Conservation (phyloP, 2,888 invertebrate species). For the Campaea margaritaria region DNA sequence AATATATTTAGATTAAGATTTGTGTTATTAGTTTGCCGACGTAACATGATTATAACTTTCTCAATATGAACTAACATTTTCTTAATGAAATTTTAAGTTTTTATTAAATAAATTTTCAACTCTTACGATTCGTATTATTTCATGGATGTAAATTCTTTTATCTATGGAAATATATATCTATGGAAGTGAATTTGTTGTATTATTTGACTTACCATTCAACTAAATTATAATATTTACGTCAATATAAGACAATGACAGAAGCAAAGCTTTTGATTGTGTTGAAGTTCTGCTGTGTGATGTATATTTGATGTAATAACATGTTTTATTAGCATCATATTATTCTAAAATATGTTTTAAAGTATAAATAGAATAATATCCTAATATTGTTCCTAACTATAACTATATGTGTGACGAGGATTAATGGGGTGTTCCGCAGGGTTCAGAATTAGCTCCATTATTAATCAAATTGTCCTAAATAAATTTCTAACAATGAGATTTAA, state of each 20-base stretch:
- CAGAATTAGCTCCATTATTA: no score
- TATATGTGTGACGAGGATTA: no score
- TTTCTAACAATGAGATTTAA: no score
- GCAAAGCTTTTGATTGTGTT: background rate
- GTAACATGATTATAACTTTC: slow-evolving; percentile 58
- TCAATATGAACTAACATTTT: slow-evolving; percentile 69
- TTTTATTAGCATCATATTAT: no score
- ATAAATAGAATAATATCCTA: no score
- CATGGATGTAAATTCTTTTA: slow-evolving; percentile 66
- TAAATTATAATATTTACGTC: background rate
- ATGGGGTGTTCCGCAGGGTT: no score
- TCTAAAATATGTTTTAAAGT: no score
- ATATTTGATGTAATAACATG: no score
- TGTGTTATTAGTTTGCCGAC: slow-evolving; percentile 51
- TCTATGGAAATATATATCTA: slow-evolving; percentile 69
- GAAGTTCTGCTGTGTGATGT: background rate
- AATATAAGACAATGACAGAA: background rate
- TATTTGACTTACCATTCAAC: slow-evolving; percentile 24
- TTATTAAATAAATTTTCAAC: slow-evolving; percentile 71
- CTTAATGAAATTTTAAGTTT: slow-evolving; percentile 59
- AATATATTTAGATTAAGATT: slow-evolving; percentile 64
- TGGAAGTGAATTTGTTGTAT: slow-evolving; percentile 51
- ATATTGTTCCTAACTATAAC: no score
- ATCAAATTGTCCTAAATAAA: no score
- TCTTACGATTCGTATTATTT: slow-evolving; percentile 67